phyloP scores from a whole-genome alignment of 2,797 vertebrate genomes.

The Smutsia gigantea region DNA sequence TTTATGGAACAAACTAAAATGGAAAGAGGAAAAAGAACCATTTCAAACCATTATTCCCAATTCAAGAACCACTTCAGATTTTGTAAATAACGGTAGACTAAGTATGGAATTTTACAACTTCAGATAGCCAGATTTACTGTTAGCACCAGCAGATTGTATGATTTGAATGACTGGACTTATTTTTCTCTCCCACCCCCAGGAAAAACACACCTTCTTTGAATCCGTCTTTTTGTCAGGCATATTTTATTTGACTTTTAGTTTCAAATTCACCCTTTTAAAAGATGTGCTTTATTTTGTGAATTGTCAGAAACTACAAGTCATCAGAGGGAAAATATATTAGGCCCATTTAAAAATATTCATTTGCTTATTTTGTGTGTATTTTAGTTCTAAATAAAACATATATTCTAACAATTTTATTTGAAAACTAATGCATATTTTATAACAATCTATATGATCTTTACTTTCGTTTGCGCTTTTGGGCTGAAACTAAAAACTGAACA shows the following conservation, averaged over 20 bases:
- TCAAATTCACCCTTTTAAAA: background rate
- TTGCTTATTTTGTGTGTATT: background rate
- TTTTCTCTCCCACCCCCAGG: background rate
- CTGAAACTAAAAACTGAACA: background rate
- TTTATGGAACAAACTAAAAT: background rate
- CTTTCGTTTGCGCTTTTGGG: background rate
- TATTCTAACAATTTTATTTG: conserved; percentile 2
- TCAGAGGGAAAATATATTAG: conserved; percentile 27
- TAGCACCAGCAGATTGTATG: background rate
- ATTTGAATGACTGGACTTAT: background rate
- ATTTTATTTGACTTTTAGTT: conserved; percentile 19
- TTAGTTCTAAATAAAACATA: conserved; percentile 21
- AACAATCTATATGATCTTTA: background rate
- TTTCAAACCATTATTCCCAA: background rate
- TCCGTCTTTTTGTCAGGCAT: background rate
- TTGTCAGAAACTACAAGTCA: background rate
- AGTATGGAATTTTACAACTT: conserved; percentile 2
- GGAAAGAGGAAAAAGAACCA: background rate
- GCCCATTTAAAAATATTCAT: background rate
- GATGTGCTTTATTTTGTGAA: conserved; percentile 34
- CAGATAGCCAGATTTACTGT: background rate
- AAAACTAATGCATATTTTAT: background rate
- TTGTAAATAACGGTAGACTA: background rate
- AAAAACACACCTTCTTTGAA: background rate
- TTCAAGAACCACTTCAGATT: background rate